These are phyloP conservation scores for Drosophila jambulina DNA, from an alignment of 1,140 invertebrate genomes.

Conservation along the genomic window DNA sequence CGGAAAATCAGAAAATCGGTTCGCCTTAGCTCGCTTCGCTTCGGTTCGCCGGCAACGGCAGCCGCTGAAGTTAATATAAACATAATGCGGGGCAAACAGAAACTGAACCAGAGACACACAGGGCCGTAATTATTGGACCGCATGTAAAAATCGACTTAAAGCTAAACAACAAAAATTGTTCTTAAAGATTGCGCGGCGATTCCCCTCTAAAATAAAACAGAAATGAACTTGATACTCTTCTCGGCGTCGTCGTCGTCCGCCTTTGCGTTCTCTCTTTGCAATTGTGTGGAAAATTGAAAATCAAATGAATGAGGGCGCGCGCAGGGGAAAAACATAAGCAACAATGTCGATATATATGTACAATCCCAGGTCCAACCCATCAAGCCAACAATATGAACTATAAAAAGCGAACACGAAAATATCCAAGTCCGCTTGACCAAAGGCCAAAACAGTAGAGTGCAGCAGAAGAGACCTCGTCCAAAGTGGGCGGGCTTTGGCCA, in stretches of 20 bases:
- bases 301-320: conserved; percentile 63
- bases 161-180: conserved; percentile 32
- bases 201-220: conserved; percentile 36
- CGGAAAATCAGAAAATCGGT: conserved; percentile 34
- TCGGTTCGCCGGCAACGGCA: conserved; percentile 22
- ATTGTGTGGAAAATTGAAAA: conserved; percentile 83
- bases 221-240: conserved; percentile 70
- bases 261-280: conserved; percentile 44
- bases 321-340: conserved; percentile 36
- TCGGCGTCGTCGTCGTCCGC: conserved; percentile 7
- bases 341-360: conserved; percentile 51
- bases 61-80: conserved; percentile 74
- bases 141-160: conserved; percentile 45
- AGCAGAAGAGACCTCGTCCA: conserved; percentile 8
- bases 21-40: conserved; percentile 4
- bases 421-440: conserved; percentile 77
- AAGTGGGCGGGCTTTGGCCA: conserved; percentile 9
- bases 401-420: conserved; percentile 77
- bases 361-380: conserved; percentile 46
- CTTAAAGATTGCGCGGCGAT: conserved; percentile 11
- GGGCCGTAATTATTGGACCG: conserved; percentile 45
- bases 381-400: conserved; percentile 76
- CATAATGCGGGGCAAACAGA: conserved; percentile 34
- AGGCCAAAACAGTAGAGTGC: conserved; percentile 65
- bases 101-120: conserved; percentile 15